Base-by-base conservation (phyloP, 2,113 vertebrate genomes). In the Vidua chalybeata region DNA sequence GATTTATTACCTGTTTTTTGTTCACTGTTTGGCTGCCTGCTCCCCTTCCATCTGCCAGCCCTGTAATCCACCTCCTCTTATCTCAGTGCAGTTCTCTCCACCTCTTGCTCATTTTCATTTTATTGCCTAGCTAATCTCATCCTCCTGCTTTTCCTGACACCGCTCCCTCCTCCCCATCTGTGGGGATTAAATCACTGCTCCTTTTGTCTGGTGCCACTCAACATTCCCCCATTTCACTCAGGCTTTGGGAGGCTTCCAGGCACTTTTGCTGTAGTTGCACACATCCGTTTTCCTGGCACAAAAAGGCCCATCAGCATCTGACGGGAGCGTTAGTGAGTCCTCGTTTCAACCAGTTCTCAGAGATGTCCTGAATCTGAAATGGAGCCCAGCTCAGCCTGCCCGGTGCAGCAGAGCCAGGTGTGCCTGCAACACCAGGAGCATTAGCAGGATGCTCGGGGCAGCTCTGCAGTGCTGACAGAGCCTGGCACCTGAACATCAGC, bases 71-170 rank as follows among this genome's bases (percentile, higher is more conserved):
- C 90, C 86, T 92, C 85, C 64, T 93, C 94, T 96, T 97, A 96
- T 95, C 96, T 93, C 79, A 12, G 88, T 84, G 28, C 81, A 74
- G 81, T 80, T 90, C 7, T 10, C 92, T 90, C 88, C 93, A 96
- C 93, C 96, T 95, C 94, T 92, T 93, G 94, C 90, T 95, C 90
- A 58, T 95, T 97, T 95, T 92, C 52, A 58, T 96, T 96, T 97
- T 96, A 96, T 93, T 94, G 93, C 92, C 73, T 76, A 37, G 88
- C 94, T 97, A 97, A 96, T 97, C 96, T 97, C 96, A 75, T 90
- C 79, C 76, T 96, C 92, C 88, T 87, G 96, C 94, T 96, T 93
- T 90, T 89, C 96, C 94, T 96, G 90, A 88, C 83, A 13, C 83
- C 31, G 61, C 76, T 92, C 39, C 68, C 90, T 91, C 62, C 76